Conservation (phyloP, 2,888 invertebrate species). For the Stictocephala bisonia region DNA sequence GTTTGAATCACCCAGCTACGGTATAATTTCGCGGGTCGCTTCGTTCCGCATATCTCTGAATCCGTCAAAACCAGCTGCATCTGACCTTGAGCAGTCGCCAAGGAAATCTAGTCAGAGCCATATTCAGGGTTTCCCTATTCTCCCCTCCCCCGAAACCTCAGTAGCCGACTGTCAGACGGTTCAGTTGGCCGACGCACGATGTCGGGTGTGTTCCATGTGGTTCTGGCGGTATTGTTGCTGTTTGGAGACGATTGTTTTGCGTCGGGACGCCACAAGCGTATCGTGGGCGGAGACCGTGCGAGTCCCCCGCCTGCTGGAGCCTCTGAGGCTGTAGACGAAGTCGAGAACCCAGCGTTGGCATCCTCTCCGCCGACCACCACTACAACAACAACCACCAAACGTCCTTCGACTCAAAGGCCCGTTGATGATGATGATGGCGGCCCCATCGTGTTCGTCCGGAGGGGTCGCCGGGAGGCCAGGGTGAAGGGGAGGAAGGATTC, state of each 20-base stretch:
- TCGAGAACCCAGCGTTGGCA: constrained; percentile 3
- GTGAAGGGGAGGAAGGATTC: constrained; percentile 70
- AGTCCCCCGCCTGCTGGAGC: constrained; percentile 74
- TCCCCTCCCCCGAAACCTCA: too few relatives aligned
- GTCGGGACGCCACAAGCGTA: constrained; percentile 60
- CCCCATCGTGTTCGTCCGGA: constrained; percentile 62
- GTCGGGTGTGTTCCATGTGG: not conserved
- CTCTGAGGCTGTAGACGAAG: constrained; percentile 27
- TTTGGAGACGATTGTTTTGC: not conserved
- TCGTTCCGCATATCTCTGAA: too few relatives aligned
- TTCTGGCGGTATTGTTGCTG: not conserved
- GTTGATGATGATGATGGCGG: constrained; percentile 72
- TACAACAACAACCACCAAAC: constrained; percentile 32
- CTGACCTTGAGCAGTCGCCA: too few relatives aligned
- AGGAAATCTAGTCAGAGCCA: too few relatives aligned
- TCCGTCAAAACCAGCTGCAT: too few relatives aligned
- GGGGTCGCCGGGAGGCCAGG: constrained; percentile 48
- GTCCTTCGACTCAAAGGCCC: too few relatives aligned
- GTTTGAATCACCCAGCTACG: too few relatives aligned
- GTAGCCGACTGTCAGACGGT: not conserved
- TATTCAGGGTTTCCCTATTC: too few relatives aligned
- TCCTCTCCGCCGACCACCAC: constrained; percentile 35
- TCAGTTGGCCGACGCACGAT: not conserved
- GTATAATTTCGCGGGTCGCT: too few relatives aligned
- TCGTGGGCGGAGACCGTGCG: constrained; percentile 77